Evolutionary conservation across 2,888 invertebrate genomes (phyloP), one percentile per base, ranked within the genome.

Genomic region (Idaea straminata): DNA sequence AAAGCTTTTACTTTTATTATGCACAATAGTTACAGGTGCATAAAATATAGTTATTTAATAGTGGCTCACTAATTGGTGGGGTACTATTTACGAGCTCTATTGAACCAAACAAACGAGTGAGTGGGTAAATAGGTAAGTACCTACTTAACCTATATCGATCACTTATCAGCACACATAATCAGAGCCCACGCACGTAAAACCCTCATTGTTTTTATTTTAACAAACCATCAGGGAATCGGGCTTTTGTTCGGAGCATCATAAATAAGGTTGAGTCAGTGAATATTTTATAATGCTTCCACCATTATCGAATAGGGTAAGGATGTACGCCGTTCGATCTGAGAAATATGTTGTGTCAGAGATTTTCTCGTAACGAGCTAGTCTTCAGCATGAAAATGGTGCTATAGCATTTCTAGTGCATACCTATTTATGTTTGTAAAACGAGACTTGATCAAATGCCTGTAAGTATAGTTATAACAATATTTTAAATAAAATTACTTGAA

Each of bases 251-350:
- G 69, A 77, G 74, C 78, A 82, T 78, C 86, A 86, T 87, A 87
- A 88, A 87, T 87, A 88, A 87, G 84, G 82, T 85, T 82, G 84
- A 80, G 78, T 76, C 75, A 77, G 75, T 88, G 88, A 88, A 89
- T 89, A 88, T 88, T 89, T 88, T 84, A 88, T 88, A 82, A 81
- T 84, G 82, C 79, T 80, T 80, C 77, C 78, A 79, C 86, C 87
- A 84, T 87, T 88, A 88, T 88, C 83, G 85, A 81, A 83, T 86
- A 77, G 85, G 86, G 86, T 81, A 83, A 82, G 84, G 82, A 84
- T 76, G 84, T 85, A 84, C 85, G 85, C 82, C 66, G 74, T 82
- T 83, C 84, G 81, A 85, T 85, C 82, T 78, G 78, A 78, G 76
- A 81, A 83, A 84, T 84, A 83, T 84, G 83, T 78, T 77, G 72